Conservation (phyloP, 2,888 invertebrate species). For the Vannuccia rotundouncinata region DNA sequence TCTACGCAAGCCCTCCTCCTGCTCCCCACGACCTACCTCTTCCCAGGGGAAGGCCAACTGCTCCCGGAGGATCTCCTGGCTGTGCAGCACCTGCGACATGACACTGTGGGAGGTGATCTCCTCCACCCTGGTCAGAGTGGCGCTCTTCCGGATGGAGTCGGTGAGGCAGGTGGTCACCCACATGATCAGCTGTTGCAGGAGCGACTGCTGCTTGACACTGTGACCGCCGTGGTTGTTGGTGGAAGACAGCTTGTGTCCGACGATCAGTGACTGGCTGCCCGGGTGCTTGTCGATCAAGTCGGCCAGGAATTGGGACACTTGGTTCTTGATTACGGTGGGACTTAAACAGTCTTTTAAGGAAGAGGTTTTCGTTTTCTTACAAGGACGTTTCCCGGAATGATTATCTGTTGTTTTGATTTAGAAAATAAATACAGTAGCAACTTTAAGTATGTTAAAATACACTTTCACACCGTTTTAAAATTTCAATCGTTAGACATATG, state of each 20-base stretch:
- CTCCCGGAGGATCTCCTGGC: neutral
- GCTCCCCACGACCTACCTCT: neutral
- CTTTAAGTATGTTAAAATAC: too few relatives aligned
- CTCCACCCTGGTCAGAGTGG: neutral
- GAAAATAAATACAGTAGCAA: too few relatives aligned
- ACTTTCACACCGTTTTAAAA: too few relatives aligned
- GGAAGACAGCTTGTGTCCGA: neutral
- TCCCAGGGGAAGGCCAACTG: slow-evolving; percentile 17
- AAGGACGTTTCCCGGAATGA: too few relatives aligned
- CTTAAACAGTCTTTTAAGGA: neutral
- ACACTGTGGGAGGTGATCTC: neutral
- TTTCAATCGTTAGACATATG: too few relatives aligned
- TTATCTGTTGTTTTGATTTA: too few relatives aligned
- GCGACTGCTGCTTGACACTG: neutral
- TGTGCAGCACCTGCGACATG: slow-evolving; percentile 8
- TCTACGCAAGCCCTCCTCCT: neutral
- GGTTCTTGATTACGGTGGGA: neutral
- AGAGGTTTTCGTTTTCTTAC: too few relatives aligned
- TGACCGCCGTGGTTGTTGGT: neutral
- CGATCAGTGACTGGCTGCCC: neutral
- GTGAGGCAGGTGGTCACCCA: neutral
- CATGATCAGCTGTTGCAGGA: neutral
- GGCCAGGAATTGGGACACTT: neutral
- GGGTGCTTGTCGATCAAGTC: slow-evolving; percentile 1
- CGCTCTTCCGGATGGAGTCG: neutral